Evolutionary conservation across 2,888 invertebrate species (phyloP), one percentile per base, ranked within the genome.

Genomic region (Parnassius smintheus): DNA sequence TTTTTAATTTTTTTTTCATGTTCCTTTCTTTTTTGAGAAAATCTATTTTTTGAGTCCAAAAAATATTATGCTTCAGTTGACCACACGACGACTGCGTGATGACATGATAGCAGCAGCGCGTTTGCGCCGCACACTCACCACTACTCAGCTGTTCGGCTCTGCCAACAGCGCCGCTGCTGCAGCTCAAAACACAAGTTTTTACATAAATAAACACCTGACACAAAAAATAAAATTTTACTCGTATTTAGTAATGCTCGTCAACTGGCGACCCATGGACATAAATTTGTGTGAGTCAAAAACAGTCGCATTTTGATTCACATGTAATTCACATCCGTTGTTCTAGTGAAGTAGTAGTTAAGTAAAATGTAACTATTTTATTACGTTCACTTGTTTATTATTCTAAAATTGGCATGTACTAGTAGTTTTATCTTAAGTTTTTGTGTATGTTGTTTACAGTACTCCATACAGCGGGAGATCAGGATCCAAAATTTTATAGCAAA

Each of bases 41-140:
- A n/a, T n/a, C n/a, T n/a, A n/a, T n/a, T n/a, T n/a, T n/a, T n/a
- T n/a, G n/a, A n/a, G 18, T 18, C 18, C 18, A 18, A 25, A 52
- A 12, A 52, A 52, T 25, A 52, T 52, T 52, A 25, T 52, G 2
- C 22, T 25, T 2, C 51, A 52, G 22, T 52, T 52, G 22, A 52
- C 12, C 2, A 52, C 51, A 2, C 51, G 25, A 12, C 35, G 35
- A 52, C 18, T 18, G 11, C 51, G 25, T 22, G 35, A 52, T 25
- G 25, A 52, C 35, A 25, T 12, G 51, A 12, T 52, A 3, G 51
- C 51, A 3, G 18, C 18, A 18, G 18, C 0, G 18, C 18, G 18
- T 18, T 18, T 1, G 18, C 18, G 18, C 18, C 18, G 0, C 22
- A 51, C 10, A 2, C 22, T 22, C 9, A 11, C 11, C 48, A 48